Evolutionary conservation across 2,888 invertebrate genomes (phyloP).

Genomic region (Cephus pygmeus): DNA sequence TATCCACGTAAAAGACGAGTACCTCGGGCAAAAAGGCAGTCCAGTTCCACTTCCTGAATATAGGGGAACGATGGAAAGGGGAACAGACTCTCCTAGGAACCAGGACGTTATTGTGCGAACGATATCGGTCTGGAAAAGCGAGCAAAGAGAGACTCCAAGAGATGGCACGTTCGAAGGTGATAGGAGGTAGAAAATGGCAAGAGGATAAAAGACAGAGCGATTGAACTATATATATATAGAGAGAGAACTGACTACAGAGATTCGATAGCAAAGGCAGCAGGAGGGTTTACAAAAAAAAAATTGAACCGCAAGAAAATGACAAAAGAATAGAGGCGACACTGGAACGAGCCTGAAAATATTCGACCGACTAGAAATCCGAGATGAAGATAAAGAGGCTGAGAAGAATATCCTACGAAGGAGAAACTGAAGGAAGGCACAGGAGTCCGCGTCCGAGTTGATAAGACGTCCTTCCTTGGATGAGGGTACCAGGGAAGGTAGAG

Average conservation of each 20-base stretch:
- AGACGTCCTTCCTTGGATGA: constrained; percentile 40
- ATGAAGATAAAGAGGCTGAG: constrained; percentile 9
- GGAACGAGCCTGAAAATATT: background rate
- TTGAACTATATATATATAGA: background rate
- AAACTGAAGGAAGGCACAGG: constrained; percentile 3
- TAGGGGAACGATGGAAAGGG: constrained; percentile 12
- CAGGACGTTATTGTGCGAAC: background rate
- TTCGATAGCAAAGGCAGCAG: background rate
- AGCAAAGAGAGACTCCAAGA: constrained; percentile 4
- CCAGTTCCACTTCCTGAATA: constrained; percentile 1
- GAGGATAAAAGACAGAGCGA: background rate
- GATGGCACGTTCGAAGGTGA: background rate
- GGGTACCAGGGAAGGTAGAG: constrained; percentile 24
- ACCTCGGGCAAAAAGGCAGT: constrained; percentile 2
- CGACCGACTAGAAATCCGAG: constrained; percentile 7
- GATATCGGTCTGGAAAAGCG: background rate
- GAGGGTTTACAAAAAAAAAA: background rate
- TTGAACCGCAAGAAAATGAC: background rate
- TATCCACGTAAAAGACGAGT: background rate
- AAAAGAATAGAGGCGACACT: background rate
- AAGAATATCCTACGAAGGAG: constrained; percentile 20
- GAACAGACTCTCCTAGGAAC: background rate
- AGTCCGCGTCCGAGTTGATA: constrained; percentile 52
- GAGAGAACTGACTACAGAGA: background rate
- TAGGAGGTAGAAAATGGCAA: background rate